phyloP scores from a whole-genome alignment of 1,140 invertebrate species.

The Eufriesea mexicana region DNA sequence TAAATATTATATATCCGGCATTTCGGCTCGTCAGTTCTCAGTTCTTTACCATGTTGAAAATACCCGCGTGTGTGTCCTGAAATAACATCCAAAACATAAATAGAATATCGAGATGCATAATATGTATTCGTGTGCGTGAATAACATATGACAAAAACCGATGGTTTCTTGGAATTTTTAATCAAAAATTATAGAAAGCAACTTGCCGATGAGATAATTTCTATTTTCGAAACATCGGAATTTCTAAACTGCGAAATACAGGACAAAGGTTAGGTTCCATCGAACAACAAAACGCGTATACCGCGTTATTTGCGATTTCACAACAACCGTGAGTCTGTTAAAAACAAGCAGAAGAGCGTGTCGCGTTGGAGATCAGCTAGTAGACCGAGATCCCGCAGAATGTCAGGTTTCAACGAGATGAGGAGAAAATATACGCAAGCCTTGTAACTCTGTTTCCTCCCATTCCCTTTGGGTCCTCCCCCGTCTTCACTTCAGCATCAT shows the following conservation, averaged over 20 bases:
- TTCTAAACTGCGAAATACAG: neutral
- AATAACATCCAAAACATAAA: slow-evolving; percentile 1
- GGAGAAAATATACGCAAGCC: slow-evolving; percentile 15
- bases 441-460: neutral
- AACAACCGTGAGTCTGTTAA: neutral
- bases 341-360: slow-evolving; percentile 9
- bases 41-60: neutral
- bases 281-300: neutral
- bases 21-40: too few relatives aligned
- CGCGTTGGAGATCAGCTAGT: neutral
- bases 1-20: neutral
- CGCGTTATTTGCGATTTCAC: slow-evolving; percentile 2
- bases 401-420: slow-evolving; percentile 41
- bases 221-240: slow-evolving; percentile 19
- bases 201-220: slow-evolving; percentile 23
- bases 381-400: slow-evolving; percentile 37
- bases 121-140: too few relatives aligned
- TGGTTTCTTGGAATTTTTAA: neutral
- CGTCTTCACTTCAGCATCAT: neutral
- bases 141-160: neutral
- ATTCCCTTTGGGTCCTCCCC: neutral
- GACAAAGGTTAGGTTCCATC: neutral
- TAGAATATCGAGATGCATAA: neutral
- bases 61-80: too few relatives aligned
- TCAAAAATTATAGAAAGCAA: neutral